Evolutionary conservation across 2,888 invertebrate species (phyloP).

Genomic region (Nipponacmea schrenckii): DNA sequence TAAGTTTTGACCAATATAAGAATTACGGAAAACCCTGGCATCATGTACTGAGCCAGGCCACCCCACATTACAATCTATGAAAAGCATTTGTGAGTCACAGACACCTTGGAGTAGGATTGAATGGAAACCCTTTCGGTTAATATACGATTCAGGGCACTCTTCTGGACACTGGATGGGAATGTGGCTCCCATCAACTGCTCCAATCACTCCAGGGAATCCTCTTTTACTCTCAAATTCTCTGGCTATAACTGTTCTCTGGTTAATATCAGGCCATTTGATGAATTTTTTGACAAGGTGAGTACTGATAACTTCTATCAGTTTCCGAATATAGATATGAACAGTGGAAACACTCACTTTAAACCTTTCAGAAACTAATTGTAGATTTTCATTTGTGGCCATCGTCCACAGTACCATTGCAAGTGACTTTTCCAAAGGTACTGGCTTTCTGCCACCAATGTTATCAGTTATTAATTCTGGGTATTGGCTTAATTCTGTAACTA

Average conservation of each 20-base stretch:
- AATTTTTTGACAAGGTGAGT: background rate
- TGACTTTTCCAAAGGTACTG: no score
- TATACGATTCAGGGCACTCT: background rate
- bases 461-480: no score
- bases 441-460: no score
- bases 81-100: background rate
- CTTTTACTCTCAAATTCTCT: background rate
- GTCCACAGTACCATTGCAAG: no score
- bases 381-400: no score
- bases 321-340: no score
- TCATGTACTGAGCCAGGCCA: constrained; percentile 1
- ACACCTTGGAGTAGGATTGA: background rate
- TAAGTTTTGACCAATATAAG: no score
- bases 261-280: background rate
- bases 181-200: constrained; percentile 8
- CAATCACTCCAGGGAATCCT: constrained; percentile 4
- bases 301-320: constrained; percentile 5
- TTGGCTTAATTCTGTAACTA: no score
- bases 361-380: no score
- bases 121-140: constrained; percentile 1
- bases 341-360: no score
- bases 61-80: constrained; percentile 8
- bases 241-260: background rate
- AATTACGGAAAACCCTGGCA: constrained; percentile 3
- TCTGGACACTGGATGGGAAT: background rate